Percentiles rank a stretch among this genome's conserved stretches.
Conservation (phyloP, 2,113 vertebrate species). For the Rafetus swinhoei region DNA sequence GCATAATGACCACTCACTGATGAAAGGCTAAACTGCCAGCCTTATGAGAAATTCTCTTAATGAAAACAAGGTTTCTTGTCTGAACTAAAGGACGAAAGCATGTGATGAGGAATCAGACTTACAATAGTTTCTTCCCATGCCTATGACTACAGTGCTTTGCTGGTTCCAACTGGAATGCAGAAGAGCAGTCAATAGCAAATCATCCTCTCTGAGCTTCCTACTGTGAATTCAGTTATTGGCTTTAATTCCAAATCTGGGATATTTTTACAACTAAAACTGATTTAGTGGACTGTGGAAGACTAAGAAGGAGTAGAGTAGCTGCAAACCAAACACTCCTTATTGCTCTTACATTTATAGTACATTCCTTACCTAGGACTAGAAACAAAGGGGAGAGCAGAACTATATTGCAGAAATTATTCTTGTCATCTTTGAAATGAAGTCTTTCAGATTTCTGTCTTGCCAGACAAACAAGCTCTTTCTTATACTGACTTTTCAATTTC, state of each 20-base stretch:
- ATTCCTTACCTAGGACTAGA: not conserved
- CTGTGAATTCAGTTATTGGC: slow-evolving; percentile 36
- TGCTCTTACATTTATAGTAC: not conserved
- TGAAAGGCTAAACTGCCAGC: slow-evolving; percentile 34
- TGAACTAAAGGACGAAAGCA: not conserved
- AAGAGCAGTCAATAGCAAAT: slow-evolving; percentile 58
- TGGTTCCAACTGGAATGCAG: slow-evolving; percentile 57
- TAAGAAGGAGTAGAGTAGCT: not conserved
- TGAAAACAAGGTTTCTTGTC: slow-evolving; percentile 30
- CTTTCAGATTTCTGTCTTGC: not conserved
- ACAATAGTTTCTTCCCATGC: slow-evolving; percentile 17
- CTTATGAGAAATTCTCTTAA: slow-evolving; percentile 39
- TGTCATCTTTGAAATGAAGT: not conserved
- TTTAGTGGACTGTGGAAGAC: slow-evolving; percentile 37
- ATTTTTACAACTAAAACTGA: slow-evolving; percentile 49
- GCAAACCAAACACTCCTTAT: not conserved
- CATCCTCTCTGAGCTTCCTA: slow-evolving; percentile 51
- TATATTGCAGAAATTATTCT: not conserved
- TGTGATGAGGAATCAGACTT: not conserved
- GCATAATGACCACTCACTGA: slow-evolving; percentile 25
- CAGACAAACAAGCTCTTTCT: not conserved
- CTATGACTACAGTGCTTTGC: slow-evolving; percentile 57
- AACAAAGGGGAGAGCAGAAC: not conserved
- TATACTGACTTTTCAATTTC: not conserved
- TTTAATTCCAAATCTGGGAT: slow-evolving; percentile 45